These are phyloP conservation scores for Drosophila bifasciata DNA, from an alignment of 1,140 invertebrate genomes.

Conservation along the genomic window DNA sequence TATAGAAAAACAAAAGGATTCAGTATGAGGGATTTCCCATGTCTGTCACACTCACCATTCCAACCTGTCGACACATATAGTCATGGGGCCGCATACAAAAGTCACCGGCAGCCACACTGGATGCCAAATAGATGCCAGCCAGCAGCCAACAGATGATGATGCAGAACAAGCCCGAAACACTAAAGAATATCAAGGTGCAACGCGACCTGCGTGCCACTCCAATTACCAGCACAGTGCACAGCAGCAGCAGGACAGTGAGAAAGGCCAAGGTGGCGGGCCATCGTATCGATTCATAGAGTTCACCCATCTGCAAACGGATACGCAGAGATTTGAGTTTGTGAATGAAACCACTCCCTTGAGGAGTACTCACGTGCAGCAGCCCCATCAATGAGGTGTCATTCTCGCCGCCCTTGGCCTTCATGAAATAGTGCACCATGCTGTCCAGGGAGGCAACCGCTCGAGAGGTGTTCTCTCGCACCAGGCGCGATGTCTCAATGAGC, in stretches of 20 bases:
- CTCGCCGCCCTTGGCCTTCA: constrained; percentile 87
- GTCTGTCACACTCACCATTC: constrained; percentile 65
- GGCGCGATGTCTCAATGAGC: constrained; percentile 87
- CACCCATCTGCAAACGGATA: constrained; percentile 70
- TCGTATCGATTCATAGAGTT: constrained; percentile 87
- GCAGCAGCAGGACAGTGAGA: constrained; percentile 90
- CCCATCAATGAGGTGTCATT: constrained; percentile 88
- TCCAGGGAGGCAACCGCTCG: constrained; percentile 86
- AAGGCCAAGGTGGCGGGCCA: constrained; percentile 93
- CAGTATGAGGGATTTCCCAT: background rate
- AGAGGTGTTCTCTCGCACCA: constrained; percentile 88
- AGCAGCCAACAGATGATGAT: constrained; percentile 92
- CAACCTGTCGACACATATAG: constrained; percentile 82
- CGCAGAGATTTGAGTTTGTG: background rate
- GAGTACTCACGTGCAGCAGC: constrained; percentile 85
- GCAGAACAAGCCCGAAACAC: constrained; percentile 91
- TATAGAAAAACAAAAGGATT: constrained; percentile 19
- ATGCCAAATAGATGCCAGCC: constrained; percentile 90
- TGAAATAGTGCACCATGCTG: constrained; percentile 88
- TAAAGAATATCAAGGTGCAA: constrained; percentile 92
- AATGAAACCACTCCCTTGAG: background rate
- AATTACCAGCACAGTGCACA: constrained; percentile 92
- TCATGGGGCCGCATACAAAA: constrained; percentile 89
- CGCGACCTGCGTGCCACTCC: constrained; percentile 92
- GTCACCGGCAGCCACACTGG: constrained; percentile 89